Evolutionary conservation across 2,888 invertebrate genomes (phyloP), one percentile per base, ranked within the genome.

Genomic region (Cosmorhoe ocellata): DNA sequence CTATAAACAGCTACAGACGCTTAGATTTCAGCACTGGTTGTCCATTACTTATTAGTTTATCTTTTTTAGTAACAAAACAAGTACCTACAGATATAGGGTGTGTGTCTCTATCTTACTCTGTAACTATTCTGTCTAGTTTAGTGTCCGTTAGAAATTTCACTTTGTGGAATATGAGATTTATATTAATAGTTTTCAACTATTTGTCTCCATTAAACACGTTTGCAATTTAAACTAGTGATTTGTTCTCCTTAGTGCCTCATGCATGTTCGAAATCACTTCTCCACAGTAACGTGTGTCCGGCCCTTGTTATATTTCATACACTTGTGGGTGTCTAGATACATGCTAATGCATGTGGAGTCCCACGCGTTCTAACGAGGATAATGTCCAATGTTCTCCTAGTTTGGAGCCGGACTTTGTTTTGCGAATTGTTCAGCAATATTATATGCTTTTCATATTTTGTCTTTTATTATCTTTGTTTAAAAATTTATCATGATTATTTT

Each of bases 291-390:
- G 31, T 31, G 37, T 42, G 26, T 14, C 27, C 11, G 39, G 18
- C 46, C 36, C 44, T 30, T 34, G 30, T 13, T 8, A 37, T 49
- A 49, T 42, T 32, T 49, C 48, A 42, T 37, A 37, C 30, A 13
- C 4, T 22, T 11, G 47, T 47, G 47, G 47, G 47, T 31, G 44
- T 47, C 24, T 7, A 31, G 31, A 39, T 47, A 48, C 41, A 48
- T 36, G 41, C 28, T 41, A 41, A 48, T 48, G 47, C 26, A 32
- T 42, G n/a, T 4, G n/a, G n/a, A n/a, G 18, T 14, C 48, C 41
- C 37, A 42, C 42, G 41, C 41, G 11, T 9, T 22, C 12, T 37
- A 46, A 46, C 33, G 33, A 46, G 27, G 37, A 37, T 31, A 37
- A 37, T 37, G 26, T 40, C 32, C 2, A 33, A 28, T 33, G 38